Evolutionary conservation across 2,888 invertebrate genomes (phyloP).

Genomic region (Ochropleura plecta): DNA sequence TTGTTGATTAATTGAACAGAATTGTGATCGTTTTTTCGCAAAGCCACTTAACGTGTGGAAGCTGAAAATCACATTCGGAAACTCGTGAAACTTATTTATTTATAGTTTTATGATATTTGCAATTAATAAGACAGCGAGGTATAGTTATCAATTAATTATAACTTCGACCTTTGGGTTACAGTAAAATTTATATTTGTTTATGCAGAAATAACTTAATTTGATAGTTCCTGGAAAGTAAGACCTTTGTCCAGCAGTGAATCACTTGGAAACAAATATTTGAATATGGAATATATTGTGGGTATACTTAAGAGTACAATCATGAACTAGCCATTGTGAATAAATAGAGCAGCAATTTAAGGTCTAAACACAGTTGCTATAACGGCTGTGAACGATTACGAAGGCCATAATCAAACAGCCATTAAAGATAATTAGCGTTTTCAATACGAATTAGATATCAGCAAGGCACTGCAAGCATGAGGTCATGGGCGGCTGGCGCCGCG

Average conservation of each 20-base stretch:
- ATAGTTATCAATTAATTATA: too few relatives aligned
- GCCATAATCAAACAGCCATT: conserved; percentile 8
- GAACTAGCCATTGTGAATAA: not conserved
- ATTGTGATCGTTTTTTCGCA: too few relatives aligned
- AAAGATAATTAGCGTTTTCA: conserved; percentile 7
- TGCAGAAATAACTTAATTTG: not conserved
- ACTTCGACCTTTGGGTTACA: not conserved
- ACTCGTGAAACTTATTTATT: too few relatives aligned
- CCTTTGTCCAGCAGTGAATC: too few relatives aligned
- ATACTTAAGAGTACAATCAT: not conserved
- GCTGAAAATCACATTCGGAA: too few relatives aligned
- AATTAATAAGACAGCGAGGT: too few relatives aligned
- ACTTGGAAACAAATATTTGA: not conserved
- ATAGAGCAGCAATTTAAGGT: not conserved
- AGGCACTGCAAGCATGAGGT: not conserved
- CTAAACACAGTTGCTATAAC: not conserved
- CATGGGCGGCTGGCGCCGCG: too few relatives aligned
- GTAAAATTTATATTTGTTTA: not conserved
- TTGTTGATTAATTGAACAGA: too few relatives aligned
- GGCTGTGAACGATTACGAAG: conserved; percentile 9
- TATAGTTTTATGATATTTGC: too few relatives aligned
- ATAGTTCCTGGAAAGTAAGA: too few relatives aligned
- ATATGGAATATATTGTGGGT: not conserved
- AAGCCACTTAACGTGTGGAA: too few relatives aligned
- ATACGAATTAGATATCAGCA: not conserved